These are phyloP conservation scores for Eudasyphora cyanicolor DNA, from an alignment of 2,888 invertebrate genomes.

Conservation along the genomic window DNA sequence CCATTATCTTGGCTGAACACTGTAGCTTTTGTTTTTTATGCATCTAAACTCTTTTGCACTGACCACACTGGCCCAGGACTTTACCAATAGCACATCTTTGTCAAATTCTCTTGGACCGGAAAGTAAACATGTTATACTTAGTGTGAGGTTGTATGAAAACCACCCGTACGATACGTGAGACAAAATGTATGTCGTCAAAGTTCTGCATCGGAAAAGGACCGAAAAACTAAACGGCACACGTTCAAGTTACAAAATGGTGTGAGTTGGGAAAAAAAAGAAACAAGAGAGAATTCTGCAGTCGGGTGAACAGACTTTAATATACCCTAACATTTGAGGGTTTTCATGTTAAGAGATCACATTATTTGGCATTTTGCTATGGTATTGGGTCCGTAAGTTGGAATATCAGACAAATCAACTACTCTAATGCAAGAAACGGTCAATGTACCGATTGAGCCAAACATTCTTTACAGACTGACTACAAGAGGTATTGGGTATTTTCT, in stretches of 20 bases:
- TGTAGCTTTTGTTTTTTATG: conserved; percentile 17
- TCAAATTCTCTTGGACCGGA: conserved; percentile 4
- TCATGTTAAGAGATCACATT: no score
- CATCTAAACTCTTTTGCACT: conserved; percentile 34
- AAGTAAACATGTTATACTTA: background rate
- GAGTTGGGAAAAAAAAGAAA: conserved; percentile 13
- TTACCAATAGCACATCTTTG: conserved; percentile 8
- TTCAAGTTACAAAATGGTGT: conserved; percentile 21
- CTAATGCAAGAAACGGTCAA: no score
- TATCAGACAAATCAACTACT: no score
- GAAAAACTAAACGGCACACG: conserved; percentile 10
- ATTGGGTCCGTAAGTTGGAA: no score
- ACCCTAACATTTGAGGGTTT: no score
- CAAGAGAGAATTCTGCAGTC: no score
- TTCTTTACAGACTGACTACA: no score
- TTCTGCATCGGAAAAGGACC: background rate
- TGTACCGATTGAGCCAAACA: no score
- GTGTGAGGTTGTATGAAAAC: conserved; percentile 46
- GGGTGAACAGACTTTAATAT: no score
- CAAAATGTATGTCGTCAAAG: conserved; percentile 29
- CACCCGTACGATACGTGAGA: conserved; percentile 47
- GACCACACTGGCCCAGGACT: background rate
- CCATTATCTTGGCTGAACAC: no score
- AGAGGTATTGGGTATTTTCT: no score
- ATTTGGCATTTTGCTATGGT: no score